Evolutionary conservation across 2,113 vertebrate genomes (phyloP).

Genomic region (Solenodon paradoxus): DNA sequence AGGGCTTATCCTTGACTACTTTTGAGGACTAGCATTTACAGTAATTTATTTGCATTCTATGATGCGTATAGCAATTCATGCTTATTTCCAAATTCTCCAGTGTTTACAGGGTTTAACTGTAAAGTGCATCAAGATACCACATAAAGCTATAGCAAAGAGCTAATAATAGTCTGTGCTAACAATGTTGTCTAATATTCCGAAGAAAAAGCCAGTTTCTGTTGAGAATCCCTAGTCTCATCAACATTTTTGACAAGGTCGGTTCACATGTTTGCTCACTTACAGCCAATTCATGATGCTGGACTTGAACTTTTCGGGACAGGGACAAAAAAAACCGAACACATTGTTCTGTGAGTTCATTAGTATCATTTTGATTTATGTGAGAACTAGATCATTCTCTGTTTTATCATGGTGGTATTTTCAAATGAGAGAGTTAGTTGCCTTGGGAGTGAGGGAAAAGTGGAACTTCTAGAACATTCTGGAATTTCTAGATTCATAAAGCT

Average conservation of each 20-base stretch:
- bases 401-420: background rate
- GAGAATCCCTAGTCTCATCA: background rate
- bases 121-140: background rate
- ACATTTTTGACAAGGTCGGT: background rate
- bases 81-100: slow-evolving; percentile 21
- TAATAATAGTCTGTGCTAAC: slow-evolving; percentile 20
- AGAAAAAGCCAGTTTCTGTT: background rate
- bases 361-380: background rate
- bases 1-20: background rate
- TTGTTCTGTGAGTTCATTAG: background rate
- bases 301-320: background rate
- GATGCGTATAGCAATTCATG: background rate
- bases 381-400: background rate
- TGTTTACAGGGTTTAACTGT: background rate
- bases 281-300: background rate
- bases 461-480: background rate
- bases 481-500: background rate
- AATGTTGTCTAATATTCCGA: slow-evolving; percentile 20
- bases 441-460: background rate
- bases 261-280: background rate
- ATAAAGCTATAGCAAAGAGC: background rate
- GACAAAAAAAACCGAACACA: background rate
- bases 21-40: background rate
- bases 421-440: background rate
- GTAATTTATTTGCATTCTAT: slow-evolving; percentile 13